A percentile compares a stretch with the other conserved stretches of the same genome.
These are phyloP conservation scores for Cairina moschata DNA, from an alignment of 2,113 vertebrate genomes.

Conservation along the genomic window DNA sequence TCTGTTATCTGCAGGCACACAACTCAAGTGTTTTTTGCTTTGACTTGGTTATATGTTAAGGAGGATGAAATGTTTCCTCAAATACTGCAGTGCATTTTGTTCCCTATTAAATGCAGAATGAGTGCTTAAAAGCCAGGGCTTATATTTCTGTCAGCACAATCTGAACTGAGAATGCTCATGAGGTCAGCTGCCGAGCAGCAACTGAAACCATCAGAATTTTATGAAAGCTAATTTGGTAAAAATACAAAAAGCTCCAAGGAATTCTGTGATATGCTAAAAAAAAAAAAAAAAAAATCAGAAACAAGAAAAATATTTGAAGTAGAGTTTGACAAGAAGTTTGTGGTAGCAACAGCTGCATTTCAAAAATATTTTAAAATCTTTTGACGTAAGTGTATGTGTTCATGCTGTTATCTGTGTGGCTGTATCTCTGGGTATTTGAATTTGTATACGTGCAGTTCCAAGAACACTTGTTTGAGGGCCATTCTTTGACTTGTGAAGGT, in stretches of 20 bases:
- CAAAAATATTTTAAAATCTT: neutral
- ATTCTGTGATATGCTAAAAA: neutral
- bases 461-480: neutral
- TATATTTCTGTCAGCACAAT: neutral
- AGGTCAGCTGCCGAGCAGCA: neutral
- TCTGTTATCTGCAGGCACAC: neutral
- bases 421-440: neutral
- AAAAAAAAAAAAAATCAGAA: neutral
- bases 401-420: neutral
- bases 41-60: neutral
- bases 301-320: neutral
- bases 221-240: neutral
- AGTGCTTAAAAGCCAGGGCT: neutral
- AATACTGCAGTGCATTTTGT: neutral
- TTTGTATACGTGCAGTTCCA: neutral
- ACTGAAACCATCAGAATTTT: neutral
- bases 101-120: neutral
- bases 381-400: neutral
- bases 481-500: neutral
- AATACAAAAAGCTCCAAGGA: neutral
- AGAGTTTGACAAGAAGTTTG: neutral
- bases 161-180: neutral
- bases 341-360: neutral
- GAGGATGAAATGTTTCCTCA: neutral
- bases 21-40: neutral